phyloP scores from a whole-genome alignment of 1,140 invertebrate genomes.

The Danaus plexippus region DNA sequence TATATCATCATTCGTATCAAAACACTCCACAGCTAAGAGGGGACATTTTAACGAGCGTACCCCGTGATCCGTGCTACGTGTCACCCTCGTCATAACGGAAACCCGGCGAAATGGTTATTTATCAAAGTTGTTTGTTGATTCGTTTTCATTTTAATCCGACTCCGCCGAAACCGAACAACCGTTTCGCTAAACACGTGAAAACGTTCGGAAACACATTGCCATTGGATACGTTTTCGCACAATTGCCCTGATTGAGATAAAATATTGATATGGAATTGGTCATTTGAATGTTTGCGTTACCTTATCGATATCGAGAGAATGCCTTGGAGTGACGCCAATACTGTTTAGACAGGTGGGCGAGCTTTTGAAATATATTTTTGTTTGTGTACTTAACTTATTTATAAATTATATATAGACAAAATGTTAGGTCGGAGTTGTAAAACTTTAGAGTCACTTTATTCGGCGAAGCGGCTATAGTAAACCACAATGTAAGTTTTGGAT shows the following conservation, averaged over 20 bases:
- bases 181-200: no score
- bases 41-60: conserved; percentile 63
- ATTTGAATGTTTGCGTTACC: conserved; percentile 26
- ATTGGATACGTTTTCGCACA: no score
- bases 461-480: conserved; percentile 44
- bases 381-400: conserved; percentile 6
- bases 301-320: conserved; percentile 37
- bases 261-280: no score
- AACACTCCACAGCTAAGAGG: conserved; percentile 39
- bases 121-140: conserved; percentile 49
- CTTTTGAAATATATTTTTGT: conserved; percentile 9
- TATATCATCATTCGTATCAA: conserved; percentile 44
- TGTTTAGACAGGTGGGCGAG: conserved; percentile 36
- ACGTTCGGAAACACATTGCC: no score
- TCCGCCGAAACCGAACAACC: no score
- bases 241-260: no score
- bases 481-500: conserved; percentile 61
- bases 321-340: conserved; percentile 44
- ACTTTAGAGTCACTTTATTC: conserved; percentile 24
- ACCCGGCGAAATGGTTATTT: conserved; percentile 54
- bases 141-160: conserved; percentile 21
- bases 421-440: conserved; percentile 1
- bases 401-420: conserved; percentile 3
- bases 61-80: conserved; percentile 56
- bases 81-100: conserved; percentile 56